Evolutionary conservation across 2,113 vertebrate species (phyloP).

Genomic region (Aplodontia rufa): DNA sequence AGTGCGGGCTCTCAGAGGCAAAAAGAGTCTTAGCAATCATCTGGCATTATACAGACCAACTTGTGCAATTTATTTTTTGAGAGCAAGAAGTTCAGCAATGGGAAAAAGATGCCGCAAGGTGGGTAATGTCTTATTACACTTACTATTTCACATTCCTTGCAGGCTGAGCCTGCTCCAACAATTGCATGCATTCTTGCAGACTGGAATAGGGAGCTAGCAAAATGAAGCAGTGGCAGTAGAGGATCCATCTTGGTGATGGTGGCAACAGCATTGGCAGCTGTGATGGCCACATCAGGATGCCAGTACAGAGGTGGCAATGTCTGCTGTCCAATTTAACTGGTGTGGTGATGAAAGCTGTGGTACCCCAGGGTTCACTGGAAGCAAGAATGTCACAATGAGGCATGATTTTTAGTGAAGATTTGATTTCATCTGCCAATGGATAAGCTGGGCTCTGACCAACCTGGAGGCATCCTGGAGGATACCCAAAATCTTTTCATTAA

Average conservation of each 20-base stretch:
- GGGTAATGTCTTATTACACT: constrained; percentile 48
- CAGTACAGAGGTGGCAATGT: neutral
- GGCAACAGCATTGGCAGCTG: neutral
- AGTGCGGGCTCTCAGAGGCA: constrained; percentile 36
- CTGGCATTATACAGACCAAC: constrained; percentile 42
- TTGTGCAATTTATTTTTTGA: constrained; percentile 64
- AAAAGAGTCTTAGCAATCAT: constrained; percentile 41
- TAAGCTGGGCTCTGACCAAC: neutral
- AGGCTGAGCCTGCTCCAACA: neutral
- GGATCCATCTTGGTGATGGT: constrained; percentile 3
- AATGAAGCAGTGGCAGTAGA: neutral
- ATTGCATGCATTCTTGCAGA: neutral
- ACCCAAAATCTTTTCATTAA: constrained; percentile 16
- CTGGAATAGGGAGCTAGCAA: neutral
- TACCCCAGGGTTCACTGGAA: neutral
- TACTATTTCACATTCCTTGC: constrained; percentile 46
- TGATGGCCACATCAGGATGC: neutral
- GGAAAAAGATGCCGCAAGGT: constrained; percentile 40
- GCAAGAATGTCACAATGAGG: neutral
- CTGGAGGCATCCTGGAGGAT: neutral
- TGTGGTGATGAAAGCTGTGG: neutral
- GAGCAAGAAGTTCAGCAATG: constrained; percentile 22
- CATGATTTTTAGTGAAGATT: neutral
- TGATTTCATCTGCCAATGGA: neutral
- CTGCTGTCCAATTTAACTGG: neutral